These are phyloP conservation scores for Muscicapa striata DNA, from an alignment of 2,797 vertebrate species.

Conservation along the genomic window DNA sequence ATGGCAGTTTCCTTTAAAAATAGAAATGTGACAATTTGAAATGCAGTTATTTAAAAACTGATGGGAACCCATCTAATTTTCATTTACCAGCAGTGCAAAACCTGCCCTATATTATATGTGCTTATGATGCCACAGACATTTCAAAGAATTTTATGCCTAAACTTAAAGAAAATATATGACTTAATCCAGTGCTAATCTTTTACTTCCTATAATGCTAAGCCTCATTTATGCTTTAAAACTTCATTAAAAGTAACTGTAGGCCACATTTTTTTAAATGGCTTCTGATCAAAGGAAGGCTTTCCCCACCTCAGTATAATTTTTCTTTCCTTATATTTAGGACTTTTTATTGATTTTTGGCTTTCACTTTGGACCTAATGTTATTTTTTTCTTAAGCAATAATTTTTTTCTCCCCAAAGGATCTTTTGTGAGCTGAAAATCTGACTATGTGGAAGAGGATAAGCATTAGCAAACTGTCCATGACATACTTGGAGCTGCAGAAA, in stretches of 20 bases:
- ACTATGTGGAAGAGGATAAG: background rate
- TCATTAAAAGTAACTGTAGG: slow-evolving; percentile 51
- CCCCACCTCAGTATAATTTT: background rate
- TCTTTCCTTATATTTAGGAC: slow-evolving; percentile 18
- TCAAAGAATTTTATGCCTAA: slow-evolving; percentile 39
- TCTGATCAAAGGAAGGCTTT: background rate
- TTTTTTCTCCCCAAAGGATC: background rate
- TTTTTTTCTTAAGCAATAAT: background rate
- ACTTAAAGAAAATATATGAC: background rate
- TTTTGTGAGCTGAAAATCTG: background rate
- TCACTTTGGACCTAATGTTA: background rate
- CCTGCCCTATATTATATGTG: slow-evolving; percentile 33
- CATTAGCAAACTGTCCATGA: background rate
- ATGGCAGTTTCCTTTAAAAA: background rate
- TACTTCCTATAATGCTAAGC: background rate
- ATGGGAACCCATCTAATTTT: background rate
- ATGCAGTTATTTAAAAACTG: background rate
- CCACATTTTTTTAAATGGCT: slow-evolving; percentile 39
- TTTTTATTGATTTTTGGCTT: slow-evolving; percentile 27
- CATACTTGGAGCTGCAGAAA: background rate
- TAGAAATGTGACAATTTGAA: background rate
- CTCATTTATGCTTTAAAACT: slow-evolving; percentile 49
- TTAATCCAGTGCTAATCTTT: slow-evolving; percentile 17
- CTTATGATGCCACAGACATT: slow-evolving; percentile 32
- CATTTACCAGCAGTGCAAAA: background rate